phyloP scores from a whole-genome alignment of 1,140 invertebrate species.

The Drosophila pachea region DNA sequence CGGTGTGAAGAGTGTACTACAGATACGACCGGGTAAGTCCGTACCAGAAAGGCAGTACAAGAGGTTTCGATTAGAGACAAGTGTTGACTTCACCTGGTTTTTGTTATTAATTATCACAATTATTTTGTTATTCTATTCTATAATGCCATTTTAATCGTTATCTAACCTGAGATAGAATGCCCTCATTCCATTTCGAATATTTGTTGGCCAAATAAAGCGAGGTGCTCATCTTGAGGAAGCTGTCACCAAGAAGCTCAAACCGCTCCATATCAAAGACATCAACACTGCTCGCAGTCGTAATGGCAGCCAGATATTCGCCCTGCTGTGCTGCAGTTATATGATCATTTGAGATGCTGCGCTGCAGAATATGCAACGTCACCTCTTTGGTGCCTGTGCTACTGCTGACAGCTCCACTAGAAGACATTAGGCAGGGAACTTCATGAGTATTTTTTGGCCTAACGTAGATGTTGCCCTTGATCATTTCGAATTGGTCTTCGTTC shows the following conservation, averaged over 20 bases:
- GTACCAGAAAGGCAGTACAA: constrained; percentile 82
- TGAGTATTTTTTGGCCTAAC: not conserved
- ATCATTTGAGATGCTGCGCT: constrained; percentile 37
- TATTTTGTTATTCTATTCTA: too few species aligned
- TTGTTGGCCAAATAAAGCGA: constrained; percentile 86
- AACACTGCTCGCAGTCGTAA: constrained; percentile 85
- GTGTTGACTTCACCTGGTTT: constrained; percentile 83
- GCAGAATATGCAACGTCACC: constrained; percentile 33
- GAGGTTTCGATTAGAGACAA: constrained; percentile 91
- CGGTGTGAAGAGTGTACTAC: constrained; percentile 67
- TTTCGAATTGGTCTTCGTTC: constrained; percentile 58
- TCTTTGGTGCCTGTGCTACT: not conserved
- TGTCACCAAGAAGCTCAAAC: constrained; percentile 92
- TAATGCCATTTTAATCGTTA: too few species aligned
- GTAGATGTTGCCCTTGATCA: constrained; percentile 44
- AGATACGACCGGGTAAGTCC: constrained; percentile 58
- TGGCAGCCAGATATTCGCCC: constrained; percentile 81
- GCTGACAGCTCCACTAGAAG: not conserved
- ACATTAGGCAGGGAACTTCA: constrained; percentile 34
- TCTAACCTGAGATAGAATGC: constrained; percentile 83
- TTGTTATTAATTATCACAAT: too few species aligned
- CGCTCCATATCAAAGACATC: constrained; percentile 92
- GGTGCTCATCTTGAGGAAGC: constrained; percentile 90
- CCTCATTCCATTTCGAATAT: constrained; percentile 86
- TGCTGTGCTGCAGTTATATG: constrained; percentile 64